A percentile compares a stretch with the other conserved stretches of the same genome.
Conservation (phyloP, 2,113 vertebrate species). For the Tragelaphus strepsiceros region DNA sequence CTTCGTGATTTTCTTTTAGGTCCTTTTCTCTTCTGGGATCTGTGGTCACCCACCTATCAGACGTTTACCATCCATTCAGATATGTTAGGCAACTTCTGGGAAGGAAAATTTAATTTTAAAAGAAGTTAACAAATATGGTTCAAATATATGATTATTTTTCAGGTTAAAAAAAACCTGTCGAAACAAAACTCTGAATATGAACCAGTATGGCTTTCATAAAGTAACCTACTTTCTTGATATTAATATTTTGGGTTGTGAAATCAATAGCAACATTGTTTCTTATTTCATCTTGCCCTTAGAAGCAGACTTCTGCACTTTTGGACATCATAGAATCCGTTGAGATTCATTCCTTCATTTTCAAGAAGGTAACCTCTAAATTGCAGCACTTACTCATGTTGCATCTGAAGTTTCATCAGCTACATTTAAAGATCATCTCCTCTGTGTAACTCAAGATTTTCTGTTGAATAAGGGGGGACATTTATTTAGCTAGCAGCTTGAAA, state of each 20-base stretch:
- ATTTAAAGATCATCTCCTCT: background rate
- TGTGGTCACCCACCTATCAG: background rate
- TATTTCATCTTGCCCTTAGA: background rate
- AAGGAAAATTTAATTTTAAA: background rate
- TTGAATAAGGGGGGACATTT: background rate
- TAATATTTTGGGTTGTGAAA: background rate
- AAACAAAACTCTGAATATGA: background rate
- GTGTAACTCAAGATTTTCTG: background rate
- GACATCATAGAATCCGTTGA: background rate
- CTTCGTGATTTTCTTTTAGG: background rate
- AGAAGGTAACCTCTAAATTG: background rate
- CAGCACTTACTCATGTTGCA: background rate
- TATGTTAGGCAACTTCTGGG: background rate
- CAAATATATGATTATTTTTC: background rate
- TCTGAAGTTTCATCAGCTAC: background rate
- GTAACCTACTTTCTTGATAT: background rate
- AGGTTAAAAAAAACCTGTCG: background rate
- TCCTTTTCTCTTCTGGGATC: background rate
- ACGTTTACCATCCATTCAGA: background rate
- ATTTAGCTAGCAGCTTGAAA: background rate
- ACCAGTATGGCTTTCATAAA: background rate
- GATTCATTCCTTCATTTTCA: background rate
- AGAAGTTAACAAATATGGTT: background rate
- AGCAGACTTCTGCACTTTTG: background rate
- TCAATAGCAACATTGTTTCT: background rate